Evolutionary conservation across 2,797 vertebrate genomes (phyloP).

Genomic region (Lepilemur ruficaudatus): DNA sequence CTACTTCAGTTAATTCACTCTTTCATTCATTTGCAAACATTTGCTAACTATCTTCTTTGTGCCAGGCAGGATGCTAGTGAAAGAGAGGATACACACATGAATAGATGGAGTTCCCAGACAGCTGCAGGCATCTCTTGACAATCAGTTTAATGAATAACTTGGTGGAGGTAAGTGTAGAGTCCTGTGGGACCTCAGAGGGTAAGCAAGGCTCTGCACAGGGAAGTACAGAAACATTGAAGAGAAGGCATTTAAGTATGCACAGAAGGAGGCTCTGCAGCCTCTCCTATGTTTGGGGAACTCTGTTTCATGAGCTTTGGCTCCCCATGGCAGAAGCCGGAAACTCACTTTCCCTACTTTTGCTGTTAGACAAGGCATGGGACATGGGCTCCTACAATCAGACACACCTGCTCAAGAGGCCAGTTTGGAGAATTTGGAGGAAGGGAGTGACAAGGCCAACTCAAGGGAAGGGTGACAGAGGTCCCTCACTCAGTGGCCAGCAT

Average conservation of each 20-base stretch:
- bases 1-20: neutral
- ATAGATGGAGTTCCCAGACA: neutral
- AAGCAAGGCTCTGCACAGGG: neutral
- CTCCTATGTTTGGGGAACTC: neutral
- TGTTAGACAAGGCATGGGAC: neutral
- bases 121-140: neutral
- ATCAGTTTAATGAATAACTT: neutral
- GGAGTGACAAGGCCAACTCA: neutral
- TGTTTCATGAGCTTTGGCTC: neutral
- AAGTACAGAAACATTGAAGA: neutral
- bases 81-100: neutral
- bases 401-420: neutral
- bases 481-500: neutral
- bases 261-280: neutral
- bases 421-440: neutral
- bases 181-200: neutral
- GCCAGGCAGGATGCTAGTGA: neutral
- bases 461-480: neutral
- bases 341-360: neutral
- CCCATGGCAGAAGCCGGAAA: neutral
- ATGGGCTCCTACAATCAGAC: neutral
- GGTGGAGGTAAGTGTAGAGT: neutral
- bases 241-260: neutral
- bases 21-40: neutral
- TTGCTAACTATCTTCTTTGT: neutral